A percentile compares a stretch with the other conserved stretches of the same genome.
These are phyloP conservation scores for Cataglyphis cursor DNA, from an alignment of 2,888 invertebrate species.

Conservation along the genomic window DNA sequence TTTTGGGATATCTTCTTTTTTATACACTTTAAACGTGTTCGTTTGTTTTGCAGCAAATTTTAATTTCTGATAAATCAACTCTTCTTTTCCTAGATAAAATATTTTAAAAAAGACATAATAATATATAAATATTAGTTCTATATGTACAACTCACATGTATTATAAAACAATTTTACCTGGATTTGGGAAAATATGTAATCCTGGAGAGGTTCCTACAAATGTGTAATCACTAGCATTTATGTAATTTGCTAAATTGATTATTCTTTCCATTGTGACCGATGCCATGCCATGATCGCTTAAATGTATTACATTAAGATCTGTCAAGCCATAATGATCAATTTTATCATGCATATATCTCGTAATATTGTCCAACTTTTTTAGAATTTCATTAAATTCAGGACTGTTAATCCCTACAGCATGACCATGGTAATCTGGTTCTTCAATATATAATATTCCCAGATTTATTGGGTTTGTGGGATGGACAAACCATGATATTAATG, in stretches of 20 bases:
- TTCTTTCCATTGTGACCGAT: slow-evolving; percentile 87
- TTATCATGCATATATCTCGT: slow-evolving; percentile 89
- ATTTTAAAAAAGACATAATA: not conserved
- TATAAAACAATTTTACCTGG: slow-evolving; percentile 84
- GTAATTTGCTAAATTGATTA: slow-evolving; percentile 88
- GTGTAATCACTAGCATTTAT: slow-evolving; percentile 87
- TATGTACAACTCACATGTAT: not conserved
- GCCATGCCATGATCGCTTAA: slow-evolving; percentile 93
- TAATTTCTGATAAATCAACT: slow-evolving; percentile 87
- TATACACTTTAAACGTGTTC: slow-evolving; percentile 88
- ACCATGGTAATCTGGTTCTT: slow-evolving; percentile 90
- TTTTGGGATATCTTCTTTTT: slow-evolving; percentile 88
- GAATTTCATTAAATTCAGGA: slow-evolving; percentile 84
- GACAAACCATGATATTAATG: slow-evolving; percentile 88
- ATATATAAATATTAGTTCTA: not conserved
- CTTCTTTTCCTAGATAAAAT: slow-evolving; percentile 85
- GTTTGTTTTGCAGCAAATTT: slow-evolving; percentile 85
- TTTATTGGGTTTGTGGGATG: slow-evolving; percentile 89
- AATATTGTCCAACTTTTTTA: slow-evolving; percentile 87
- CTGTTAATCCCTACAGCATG: slow-evolving; percentile 89
- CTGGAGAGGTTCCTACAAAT: slow-evolving; percentile 88
- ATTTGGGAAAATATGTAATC: slow-evolving; percentile 89
- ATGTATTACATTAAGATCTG: slow-evolving; percentile 90
- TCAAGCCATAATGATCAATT: slow-evolving; percentile 87
- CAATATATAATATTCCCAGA: slow-evolving; percentile 90